Conservation (phyloP, 2,888 invertebrate genomes). For the Perdita meconis region DNA sequence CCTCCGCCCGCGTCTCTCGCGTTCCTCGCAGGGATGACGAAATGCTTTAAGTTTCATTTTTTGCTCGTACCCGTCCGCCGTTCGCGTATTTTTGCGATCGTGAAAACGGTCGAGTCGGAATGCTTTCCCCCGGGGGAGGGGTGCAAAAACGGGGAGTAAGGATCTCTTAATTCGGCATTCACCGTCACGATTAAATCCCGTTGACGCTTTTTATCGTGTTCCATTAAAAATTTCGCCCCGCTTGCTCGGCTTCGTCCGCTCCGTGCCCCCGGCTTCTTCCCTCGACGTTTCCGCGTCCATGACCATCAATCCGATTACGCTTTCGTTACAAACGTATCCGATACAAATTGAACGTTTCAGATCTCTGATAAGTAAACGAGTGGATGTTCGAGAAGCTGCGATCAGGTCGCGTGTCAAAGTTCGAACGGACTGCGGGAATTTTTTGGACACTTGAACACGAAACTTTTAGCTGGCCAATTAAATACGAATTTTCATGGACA, state of each 20-base stretch:
- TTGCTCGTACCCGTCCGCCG: slow-evolving; percentile 30
- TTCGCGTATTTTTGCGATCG: slow-evolving; percentile 50
- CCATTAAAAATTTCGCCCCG: slow-evolving; percentile 23
- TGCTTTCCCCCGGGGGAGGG: slow-evolving; percentile 58
- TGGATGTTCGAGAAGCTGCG: too few species aligned
- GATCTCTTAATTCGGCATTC: slow-evolving; percentile 50
- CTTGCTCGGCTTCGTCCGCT: neutral
- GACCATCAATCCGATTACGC: slow-evolving; percentile 14
- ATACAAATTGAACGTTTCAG: slow-evolving; percentile 5
- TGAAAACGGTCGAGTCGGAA: slow-evolving; percentile 57
- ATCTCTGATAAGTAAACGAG: too few species aligned
- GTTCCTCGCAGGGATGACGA: slow-evolving; percentile 30
- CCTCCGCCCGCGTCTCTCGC: slow-evolving; percentile 40
- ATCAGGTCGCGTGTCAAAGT: too few species aligned
- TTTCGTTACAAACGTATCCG: slow-evolving; percentile 11
- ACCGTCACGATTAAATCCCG: slow-evolving; percentile 50
- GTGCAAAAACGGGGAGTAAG: slow-evolving; percentile 32
- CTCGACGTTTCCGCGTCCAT: slow-evolving; percentile 13
- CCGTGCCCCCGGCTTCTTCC: neutral
- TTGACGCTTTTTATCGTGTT: slow-evolving; percentile 12
- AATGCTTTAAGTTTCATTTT: slow-evolving; percentile 50
- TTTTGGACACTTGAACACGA: too few species aligned
- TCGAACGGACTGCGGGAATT: too few species aligned
- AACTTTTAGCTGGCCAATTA: too few species aligned
- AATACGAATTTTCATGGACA: too few species aligned